These are phyloP conservation scores for Bambusicola thoracicus DNA, from an alignment of 2,113 vertebrate species.

Conservation along the genomic window DNA sequence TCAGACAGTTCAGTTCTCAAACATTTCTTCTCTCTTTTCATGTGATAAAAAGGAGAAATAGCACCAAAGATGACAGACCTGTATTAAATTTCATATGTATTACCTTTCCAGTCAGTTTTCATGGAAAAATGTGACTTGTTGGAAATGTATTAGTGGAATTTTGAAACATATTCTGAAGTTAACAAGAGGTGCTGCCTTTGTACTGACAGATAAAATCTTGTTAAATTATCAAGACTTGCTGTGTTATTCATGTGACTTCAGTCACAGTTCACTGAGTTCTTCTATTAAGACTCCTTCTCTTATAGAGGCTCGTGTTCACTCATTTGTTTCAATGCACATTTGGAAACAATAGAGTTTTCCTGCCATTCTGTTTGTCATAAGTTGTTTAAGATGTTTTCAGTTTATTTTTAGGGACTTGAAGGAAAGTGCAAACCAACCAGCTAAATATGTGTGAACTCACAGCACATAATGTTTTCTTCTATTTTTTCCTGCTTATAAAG, in stretches of 20 bases:
- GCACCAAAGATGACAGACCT: not conserved
- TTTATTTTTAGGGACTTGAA: slow-evolving; percentile 45
- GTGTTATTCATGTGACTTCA: not conserved
- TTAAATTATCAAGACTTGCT: not conserved
- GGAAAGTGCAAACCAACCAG: not conserved
- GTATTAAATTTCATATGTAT: not conserved
- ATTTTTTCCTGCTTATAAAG: not conserved
- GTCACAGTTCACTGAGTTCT: not conserved
- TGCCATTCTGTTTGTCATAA: slow-evolving; percentile 22
- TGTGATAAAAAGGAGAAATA: not conserved
- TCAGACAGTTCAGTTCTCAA: not conserved
- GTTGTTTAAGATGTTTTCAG: not conserved
- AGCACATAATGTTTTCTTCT: not conserved
- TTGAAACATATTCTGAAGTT: not conserved
- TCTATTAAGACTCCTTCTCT: not conserved
- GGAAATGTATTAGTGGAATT: not conserved
- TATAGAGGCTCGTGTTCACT: not conserved
- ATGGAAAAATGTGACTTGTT: not conserved
- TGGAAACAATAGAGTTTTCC: slow-evolving; percentile 50
- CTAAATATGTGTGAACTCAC: not conserved
- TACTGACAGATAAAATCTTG: not conserved
- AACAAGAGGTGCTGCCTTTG: not conserved
- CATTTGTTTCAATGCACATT: not conserved
- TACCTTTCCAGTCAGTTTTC: not conserved
- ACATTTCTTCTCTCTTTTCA: not conserved